Conservation (phyloP, 2,113 vertebrate species). For the Calonectris borealis region DNA sequence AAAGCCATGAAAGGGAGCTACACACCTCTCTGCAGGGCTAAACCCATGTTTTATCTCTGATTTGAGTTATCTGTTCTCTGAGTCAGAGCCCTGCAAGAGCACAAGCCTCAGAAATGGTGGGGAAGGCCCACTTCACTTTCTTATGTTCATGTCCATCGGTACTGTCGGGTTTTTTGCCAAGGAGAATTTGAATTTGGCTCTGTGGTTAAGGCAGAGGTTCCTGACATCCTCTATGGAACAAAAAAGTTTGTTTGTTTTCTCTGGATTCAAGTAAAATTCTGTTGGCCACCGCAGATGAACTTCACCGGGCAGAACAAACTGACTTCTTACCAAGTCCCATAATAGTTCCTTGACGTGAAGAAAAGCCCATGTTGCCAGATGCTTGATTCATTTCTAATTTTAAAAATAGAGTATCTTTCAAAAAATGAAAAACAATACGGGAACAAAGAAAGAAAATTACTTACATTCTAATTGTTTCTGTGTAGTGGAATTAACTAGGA, state of each 20-base stretch:
- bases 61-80: background rate
- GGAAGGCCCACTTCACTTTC: background rate
- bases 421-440: background rate
- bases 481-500: background rate
- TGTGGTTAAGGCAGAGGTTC: conserved; percentile 2
- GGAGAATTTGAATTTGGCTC: background rate
- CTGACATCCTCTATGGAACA: background rate
- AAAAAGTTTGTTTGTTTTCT: conserved; percentile 5
- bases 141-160: background rate
- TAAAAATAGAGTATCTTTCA: background rate
- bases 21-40: background rate
- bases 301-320: background rate
- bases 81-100: background rate
- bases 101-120: background rate
- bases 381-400: background rate
- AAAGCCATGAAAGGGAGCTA: background rate
- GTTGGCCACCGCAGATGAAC: background rate
- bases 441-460: background rate
- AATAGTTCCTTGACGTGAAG: background rate
- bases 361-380: background rate
- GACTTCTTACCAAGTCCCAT: background rate
- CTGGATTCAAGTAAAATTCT: conserved; percentile 7
- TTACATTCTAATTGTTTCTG: conserved; percentile 8
- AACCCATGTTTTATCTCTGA: background rate
- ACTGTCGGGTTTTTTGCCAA: background rate